Base-by-base conservation (phyloP, 2,797 vertebrate species). In the Tangara arthus region DNA sequence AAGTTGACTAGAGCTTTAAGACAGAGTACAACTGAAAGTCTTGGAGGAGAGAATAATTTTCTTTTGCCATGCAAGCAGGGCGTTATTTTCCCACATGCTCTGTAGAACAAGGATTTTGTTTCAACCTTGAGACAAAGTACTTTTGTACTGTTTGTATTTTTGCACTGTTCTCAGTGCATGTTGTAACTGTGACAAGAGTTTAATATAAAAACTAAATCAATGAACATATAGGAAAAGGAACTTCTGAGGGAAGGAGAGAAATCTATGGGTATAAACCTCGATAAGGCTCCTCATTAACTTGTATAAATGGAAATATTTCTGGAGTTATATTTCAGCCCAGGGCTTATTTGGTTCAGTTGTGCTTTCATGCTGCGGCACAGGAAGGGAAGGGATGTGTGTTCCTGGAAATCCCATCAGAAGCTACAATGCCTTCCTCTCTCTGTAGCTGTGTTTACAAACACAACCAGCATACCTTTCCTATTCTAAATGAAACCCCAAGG, bases 221-320 rank as follows among this genome's bases (percentile, higher is more conserved):
- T 61, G 49, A 78, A 4, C 26, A 16, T 32, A 15, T 37, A 86
- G 21, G 34, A 82, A 63, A 64, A 30, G 32, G 11, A 81, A 42
- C 12, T 80, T 87, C 16, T n/a, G 18, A 71, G 41, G 35, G 28
- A 81, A 77, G 11, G 41, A 42, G 22, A 37, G 39, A 71, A 11
- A 27, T 60, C 72, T 77, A 0, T 13, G 34, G 49, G 15, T 1
- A 0, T 28, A 10, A 46, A 30, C 37, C 17, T 73, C 41, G 10
- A 28, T 32, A 55, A 64, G 21, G 7, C 26, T 73, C 39, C 27
- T 85, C 19, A n/a, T 88, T 35, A 34, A 16, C 21, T 41, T 6
- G 9, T 30, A 15, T 16, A 56, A 83, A 49, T 66, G 14, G 37
- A 75, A 37, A 11, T 30, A 35, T 64, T 93, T 68, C 12, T 17